These are phyloP conservation scores for Vultur gryphus DNA, from an alignment of 2,797 vertebrate genomes.

Conservation along the genomic window DNA sequence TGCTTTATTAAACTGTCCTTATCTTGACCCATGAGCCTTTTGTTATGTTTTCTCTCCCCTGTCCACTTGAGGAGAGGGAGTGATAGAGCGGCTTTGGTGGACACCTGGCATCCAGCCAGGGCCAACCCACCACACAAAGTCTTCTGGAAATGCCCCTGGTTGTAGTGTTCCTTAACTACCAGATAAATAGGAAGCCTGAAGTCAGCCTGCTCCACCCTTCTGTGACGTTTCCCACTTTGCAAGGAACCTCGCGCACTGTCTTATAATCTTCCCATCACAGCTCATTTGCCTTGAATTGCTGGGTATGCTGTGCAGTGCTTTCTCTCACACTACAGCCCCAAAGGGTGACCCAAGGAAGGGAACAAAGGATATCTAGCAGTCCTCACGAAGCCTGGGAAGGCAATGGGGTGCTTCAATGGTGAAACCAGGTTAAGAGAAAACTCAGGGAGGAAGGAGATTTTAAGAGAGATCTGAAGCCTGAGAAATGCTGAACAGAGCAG, in stretches of 20 bases:
- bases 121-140: too few species aligned
- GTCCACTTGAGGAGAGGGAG: too few species aligned
- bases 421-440: neutral
- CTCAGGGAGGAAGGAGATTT: neutral
- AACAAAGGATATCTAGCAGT: neutral
- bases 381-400: neutral
- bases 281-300: neutral
- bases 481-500: neutral
- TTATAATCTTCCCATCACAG: neutral
- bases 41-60: too few species aligned
- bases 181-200: neutral
- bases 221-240: neutral
- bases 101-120: too few species aligned
- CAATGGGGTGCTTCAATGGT: neutral
- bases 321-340: neutral
- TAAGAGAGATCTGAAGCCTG: neutral
- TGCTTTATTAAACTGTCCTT: too few species aligned
- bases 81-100: too few species aligned
- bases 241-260: neutral
- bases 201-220: neutral
- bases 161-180: neutral
- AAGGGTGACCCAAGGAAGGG: neutral
- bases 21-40: too few species aligned
- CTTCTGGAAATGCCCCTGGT: neutral
- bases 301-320: neutral